A percentile compares a stretch with the other conserved stretches of the same genome.
Conservation (phyloP, 2,113 vertebrate genomes). For the Paradoxurus hermaphroditus region DNA sequence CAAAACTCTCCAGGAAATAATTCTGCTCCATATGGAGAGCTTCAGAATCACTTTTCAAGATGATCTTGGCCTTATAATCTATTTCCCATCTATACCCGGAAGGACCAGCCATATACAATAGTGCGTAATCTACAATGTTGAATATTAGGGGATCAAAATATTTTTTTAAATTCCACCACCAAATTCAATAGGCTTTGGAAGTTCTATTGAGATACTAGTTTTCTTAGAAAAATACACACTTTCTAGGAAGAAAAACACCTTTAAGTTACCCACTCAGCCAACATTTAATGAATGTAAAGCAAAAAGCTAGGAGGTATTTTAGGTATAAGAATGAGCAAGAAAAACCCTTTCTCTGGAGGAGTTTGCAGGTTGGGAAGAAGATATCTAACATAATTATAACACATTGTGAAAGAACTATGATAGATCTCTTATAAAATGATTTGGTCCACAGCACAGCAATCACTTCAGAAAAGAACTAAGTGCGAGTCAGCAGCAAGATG, state of each 20-base stretch:
- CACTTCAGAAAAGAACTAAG: neutral
- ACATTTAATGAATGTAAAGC: slow-evolving; percentile 20
- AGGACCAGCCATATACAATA: neutral
- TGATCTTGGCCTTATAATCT: neutral
- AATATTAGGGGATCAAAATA: neutral
- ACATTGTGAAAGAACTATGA: neutral
- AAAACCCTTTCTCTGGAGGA: neutral
- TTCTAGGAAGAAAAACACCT: slow-evolving; percentile 1
- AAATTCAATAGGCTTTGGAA: slow-evolving; percentile 4
- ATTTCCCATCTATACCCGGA: neutral
- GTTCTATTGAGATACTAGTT: neutral
- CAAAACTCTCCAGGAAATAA: slow-evolving; percentile 25
- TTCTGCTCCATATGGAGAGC: neutral
- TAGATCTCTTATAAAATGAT: neutral
- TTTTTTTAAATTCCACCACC: neutral
- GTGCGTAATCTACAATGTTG: neutral
- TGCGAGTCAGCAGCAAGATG: neutral
- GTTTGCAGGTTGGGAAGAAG: neutral
- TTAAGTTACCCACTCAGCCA: neutral
- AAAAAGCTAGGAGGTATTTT: neutral
- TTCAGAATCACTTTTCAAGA: slow-evolving; percentile 9
- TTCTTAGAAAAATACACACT: slow-evolving; percentile 24
- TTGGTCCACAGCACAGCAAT: neutral
- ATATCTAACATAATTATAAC: neutral
- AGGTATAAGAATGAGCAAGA: neutral